Base-by-base conservation (phyloP, 2,888 invertebrate genomes). In the Alviniconcha strummeri region DNA sequence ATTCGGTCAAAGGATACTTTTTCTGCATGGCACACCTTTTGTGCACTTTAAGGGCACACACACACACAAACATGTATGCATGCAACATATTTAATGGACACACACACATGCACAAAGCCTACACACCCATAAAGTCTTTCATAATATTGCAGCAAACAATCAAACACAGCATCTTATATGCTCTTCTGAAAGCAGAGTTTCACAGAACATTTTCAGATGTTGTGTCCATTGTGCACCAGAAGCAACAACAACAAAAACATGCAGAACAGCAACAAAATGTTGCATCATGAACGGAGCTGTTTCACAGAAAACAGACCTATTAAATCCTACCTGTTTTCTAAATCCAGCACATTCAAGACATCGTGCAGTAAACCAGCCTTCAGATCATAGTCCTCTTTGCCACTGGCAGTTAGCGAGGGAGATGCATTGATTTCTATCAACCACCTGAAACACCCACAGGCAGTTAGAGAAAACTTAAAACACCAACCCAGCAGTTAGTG, bases 351-450 rank as follows among this genome's bases (percentile, higher is more conserved):
- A 90, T 95, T 95, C 17, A 95, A 92, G 13, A 95, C 94, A 90
- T 96, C 95, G 90, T 95, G 94, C 15, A 96, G 92, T 36, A 96
- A 92, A 72, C 95, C 94, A 90, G 94, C 95, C 90, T 96, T 96
- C 55, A 96, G 91, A 52, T 95, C 94, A 89, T 95, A 95, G 90
- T 96, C 96, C 81, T 95, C 95, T 83, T 94, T 94, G 85, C 95
- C 95, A 81, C 95, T 95, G 55, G 95, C 95, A n/a, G 95, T 95
- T 82, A 95, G 91, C 1, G 95, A 95, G 1, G 96, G 96, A 11
- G 95, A 95, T 4, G 95, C 95, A 91, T 96, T 96, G 81, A 95
- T 95, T 92, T 96, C 95, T 72, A 95, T 93, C 77, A 95, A 90
- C 95, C 95, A 95, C 17, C 94, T 94, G 86, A 36, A 64, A 76